phyloP scores from a whole-genome alignment of 2,797 vertebrate genomes.

The Poecilia gillii region DNA sequence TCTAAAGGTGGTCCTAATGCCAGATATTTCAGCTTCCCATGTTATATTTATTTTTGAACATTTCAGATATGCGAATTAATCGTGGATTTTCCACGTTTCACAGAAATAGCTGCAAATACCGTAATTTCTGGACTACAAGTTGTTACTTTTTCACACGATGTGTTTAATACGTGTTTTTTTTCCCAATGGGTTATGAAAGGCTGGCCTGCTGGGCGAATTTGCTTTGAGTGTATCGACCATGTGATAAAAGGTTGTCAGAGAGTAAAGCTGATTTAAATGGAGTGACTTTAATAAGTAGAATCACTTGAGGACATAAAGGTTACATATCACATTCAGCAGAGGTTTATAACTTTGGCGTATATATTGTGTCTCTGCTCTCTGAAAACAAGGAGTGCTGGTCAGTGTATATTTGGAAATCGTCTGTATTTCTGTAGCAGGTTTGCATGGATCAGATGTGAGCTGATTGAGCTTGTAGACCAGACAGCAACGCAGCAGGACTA shows the following conservation, averaged over 20 bases:
- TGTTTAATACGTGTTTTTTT: no score
- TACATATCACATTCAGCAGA: neutral
- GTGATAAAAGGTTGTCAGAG: neutral
- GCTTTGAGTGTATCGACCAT: neutral
- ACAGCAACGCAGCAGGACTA: neutral
- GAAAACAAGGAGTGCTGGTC: neutral
- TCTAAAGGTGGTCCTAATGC: no score
- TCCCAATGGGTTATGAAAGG: no score
- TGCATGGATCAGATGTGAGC: neutral
- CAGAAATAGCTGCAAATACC: no score
- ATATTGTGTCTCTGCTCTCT: neutral
- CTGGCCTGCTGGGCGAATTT: no score
- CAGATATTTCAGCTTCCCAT: neutral
- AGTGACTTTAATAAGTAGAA: neutral
- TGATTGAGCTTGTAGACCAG: neutral
- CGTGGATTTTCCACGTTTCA: no score
- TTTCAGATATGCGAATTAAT: no score
- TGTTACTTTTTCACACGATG: no score
- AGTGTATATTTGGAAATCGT: neutral
- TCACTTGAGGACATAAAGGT: neutral
- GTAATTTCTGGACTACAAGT: no score
- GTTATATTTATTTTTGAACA: no score
- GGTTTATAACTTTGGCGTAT: neutral
- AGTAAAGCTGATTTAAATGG: neutral
- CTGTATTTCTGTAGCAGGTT: neutral